Evolutionary conservation across 2,888 invertebrate genomes (phyloP).

Genomic region (Lacanobia oleracea): DNA sequence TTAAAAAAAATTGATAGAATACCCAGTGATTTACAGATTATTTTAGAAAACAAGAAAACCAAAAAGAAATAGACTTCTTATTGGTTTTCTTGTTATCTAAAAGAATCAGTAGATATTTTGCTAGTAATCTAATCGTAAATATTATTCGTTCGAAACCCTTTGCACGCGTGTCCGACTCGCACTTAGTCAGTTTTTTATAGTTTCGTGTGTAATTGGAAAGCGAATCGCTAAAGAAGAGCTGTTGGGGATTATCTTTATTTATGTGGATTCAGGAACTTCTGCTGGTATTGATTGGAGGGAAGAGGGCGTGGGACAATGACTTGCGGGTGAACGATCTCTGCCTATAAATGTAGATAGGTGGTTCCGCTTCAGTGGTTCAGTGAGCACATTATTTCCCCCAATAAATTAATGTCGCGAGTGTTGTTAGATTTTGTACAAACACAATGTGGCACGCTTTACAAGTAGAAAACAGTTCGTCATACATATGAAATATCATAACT

Average conservation of each 20-base stretch:
- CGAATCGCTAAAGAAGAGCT: slow-evolving; percentile 40
- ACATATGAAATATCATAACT: too few species aligned
- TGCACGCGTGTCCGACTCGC: too few species aligned
- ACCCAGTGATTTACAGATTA: too few species aligned
- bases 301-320: slow-evolving; percentile 2
- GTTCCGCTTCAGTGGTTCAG: slow-evolving; percentile 33
- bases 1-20: too few species aligned
- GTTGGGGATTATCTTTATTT: slow-evolving; percentile 43
- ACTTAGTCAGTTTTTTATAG: slow-evolving; percentile 27
- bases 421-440: background rate
- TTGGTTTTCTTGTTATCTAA: too few species aligned
- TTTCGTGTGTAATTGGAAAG: slow-evolving; percentile 53
- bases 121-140: too few species aligned
- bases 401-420: slow-evolving; percentile 32
- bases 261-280: slow-evolving; percentile 30
- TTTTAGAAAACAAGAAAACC: too few species aligned
- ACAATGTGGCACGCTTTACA: slow-evolving; percentile 19
- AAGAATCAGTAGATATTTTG: too few species aligned
- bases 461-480: background rate
- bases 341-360: background rate
- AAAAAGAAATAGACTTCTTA: too few species aligned
- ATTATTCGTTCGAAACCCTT: too few species aligned
- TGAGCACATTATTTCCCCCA: slow-evolving; percentile 39
- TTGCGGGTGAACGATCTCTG: slow-evolving; percentile 23
- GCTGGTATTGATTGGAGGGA: slow-evolving; percentile 11